Base-by-base conservation (phyloP, 2,888 invertebrate species). In the Phasia obesa region DNA sequence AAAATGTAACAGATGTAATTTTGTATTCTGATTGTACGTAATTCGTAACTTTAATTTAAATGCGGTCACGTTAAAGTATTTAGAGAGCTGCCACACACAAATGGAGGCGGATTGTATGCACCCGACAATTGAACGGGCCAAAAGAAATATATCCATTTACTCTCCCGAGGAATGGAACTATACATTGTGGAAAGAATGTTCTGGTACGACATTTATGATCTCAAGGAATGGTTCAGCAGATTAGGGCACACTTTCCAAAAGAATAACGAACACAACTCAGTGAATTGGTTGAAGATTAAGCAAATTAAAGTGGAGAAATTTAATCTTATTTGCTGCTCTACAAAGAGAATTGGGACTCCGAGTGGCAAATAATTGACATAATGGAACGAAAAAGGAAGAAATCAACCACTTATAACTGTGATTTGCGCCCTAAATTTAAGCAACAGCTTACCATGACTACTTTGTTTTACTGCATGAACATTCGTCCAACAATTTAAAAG, bases 171-270 rank as follows among this genome's bases (percentile, higher is more conserved):
- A 65, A 31, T 49, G 64, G 19, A 19, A 31, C 31, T 31, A 31
- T 31, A 65, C 49, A 31, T 65, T 51, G 55, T 53, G 53, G 38
- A 53, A 69, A 57, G 27, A 44, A 70, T 70, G 53, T 44, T 69
- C 55, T 69, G 69, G 67, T 69, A 69, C 55, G 42, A 42, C 17
- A 69, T 69, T 69, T 55, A 55, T 70, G 70, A 70, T 59, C 19
- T 70, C 31, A 59, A 35, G 47, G 21, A 70, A 59, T 59, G 47
- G 70, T 59, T 70, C 59, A 59, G 47, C 59, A 59, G 59, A 59
- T 59, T 59, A 23, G 59, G 44, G 59, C 15, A 59, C 42, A 70
- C 47, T 47, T 69, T 69, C 17, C 44, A 57, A 69, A 69, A 69
- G n/a, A 53, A 53, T 38, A 67, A 53, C 42, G 21, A 53, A 69